Evolutionary conservation across 2,888 invertebrate genomes (phyloP).

Genomic region (Operophtera brumata): DNA sequence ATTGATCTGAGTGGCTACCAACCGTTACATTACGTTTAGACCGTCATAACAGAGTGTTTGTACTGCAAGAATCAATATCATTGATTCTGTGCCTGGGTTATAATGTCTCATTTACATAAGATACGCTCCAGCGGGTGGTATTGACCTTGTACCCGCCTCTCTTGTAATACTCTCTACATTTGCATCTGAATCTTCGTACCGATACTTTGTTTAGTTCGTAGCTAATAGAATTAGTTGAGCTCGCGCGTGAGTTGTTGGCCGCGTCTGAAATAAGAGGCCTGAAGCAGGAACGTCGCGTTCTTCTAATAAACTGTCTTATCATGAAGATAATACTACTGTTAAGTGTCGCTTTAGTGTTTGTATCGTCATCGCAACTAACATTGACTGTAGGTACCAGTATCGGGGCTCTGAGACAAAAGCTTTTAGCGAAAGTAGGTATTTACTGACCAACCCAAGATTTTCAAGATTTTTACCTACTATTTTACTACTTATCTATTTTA

Average conservation of each 20-base stretch:
- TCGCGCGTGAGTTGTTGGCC: not conserved
- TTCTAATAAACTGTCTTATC: not conserved
- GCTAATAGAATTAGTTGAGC: slow-evolving; percentile 9
- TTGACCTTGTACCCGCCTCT: slow-evolving; percentile 24
- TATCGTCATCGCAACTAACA: no score
- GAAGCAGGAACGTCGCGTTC: no score
- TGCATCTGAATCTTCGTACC: slow-evolving; percentile 20
- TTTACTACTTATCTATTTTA: no score
- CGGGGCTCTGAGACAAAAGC: no score
- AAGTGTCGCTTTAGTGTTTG: no score
- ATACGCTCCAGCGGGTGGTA: slow-evolving; percentile 20
- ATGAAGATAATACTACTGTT: not conserved
- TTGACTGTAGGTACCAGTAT: no score
- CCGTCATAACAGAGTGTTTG: no score
- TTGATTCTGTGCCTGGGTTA: slow-evolving; percentile 1
- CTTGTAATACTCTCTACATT: slow-evolving; percentile 21
- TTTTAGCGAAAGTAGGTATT: no score
- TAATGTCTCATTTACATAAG: slow-evolving; percentile 30
- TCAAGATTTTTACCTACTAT: no score
- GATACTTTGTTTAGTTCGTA: slow-evolving; percentile 19
- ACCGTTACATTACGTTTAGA: no score
- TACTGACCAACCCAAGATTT: no score
- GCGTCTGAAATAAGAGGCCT: not conserved
- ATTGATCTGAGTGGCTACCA: no score
- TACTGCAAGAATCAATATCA: not conserved